Conservation (phyloP, 23 tunicate species). For the Styela clava region DNA sequence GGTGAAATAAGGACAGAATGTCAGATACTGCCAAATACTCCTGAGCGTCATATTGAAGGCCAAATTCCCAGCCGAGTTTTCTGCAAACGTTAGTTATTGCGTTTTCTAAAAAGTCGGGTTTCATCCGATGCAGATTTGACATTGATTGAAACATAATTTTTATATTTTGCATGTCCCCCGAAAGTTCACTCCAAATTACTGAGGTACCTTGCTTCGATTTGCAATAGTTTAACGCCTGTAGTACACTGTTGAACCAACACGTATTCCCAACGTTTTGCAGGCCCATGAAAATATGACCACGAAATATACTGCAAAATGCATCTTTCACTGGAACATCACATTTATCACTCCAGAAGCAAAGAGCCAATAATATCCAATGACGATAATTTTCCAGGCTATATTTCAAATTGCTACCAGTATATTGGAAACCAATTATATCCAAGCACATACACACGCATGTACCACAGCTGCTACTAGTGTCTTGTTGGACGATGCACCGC, state of each 20-base stretch:
- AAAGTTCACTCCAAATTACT: background rate
- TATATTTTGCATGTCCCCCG: background rate
- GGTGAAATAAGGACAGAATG: background rate
- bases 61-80: background rate
- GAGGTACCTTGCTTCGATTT: background rate
- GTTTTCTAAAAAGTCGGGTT: background rate
- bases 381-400: background rate
- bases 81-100: background rate
- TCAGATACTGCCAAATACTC: background rate
- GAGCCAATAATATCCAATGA: background rate
- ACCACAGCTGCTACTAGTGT: background rate
- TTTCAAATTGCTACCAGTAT: background rate
- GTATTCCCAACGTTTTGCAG: background rate
- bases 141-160: background rate
- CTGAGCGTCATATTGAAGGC: background rate
- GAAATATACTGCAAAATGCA: background rate
- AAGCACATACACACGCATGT: background rate
- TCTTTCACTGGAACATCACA: background rate
- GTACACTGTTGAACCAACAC: background rate
- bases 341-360: background rate
- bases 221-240: background rate
- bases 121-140: background rate
- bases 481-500: background rate
- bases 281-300: background rate
- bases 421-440: background rate